Conservation (phyloP, 1,140 invertebrate genomes). For the Pinna nobilis region DNA sequence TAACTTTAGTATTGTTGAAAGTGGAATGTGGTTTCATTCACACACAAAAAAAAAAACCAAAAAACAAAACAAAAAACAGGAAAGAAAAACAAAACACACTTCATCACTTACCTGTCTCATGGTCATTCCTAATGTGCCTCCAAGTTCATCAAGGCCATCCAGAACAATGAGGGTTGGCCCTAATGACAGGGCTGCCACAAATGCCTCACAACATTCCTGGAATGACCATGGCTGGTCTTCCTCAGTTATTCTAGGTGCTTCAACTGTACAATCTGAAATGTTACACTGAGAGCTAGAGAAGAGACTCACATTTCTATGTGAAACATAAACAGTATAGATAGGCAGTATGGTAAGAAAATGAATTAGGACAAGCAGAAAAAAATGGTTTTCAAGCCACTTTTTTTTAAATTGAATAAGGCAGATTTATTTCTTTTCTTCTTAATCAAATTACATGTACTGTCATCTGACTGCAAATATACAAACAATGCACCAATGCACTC, state of each 20-base stretch:
- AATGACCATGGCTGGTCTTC: slow-evolving; percentile 47
- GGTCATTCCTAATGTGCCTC: slow-evolving; percentile 47
- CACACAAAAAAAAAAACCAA: too few relatives aligned
- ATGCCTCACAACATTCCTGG: slow-evolving; percentile 62
- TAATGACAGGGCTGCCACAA: slow-evolving; percentile 59
- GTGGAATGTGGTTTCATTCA: too few relatives aligned
- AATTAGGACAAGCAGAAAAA: too few relatives aligned
- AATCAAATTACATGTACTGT: too few relatives aligned
- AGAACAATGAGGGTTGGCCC: slow-evolving; percentile 69
- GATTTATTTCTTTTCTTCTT: too few relatives aligned
- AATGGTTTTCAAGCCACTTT: neutral
- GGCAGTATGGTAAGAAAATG: too few relatives aligned
- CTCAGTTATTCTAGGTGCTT: slow-evolving; percentile 4
- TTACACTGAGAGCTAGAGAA: neutral
- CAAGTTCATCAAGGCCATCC: slow-evolving; percentile 70
- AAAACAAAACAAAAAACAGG: neutral
- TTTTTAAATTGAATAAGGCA: too few relatives aligned
- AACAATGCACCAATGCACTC: too few relatives aligned
- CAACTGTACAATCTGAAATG: neutral
- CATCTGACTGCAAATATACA: too few relatives aligned
- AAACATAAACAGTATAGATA: too few relatives aligned
- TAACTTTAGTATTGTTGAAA: too few relatives aligned
- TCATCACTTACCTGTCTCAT: slow-evolving; percentile 31
- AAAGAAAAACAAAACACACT: neutral
- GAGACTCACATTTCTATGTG: neutral